phyloP scores from a whole-genome alignment of 2,797 vertebrate genomes.

The Acipenser ruthenus region DNA sequence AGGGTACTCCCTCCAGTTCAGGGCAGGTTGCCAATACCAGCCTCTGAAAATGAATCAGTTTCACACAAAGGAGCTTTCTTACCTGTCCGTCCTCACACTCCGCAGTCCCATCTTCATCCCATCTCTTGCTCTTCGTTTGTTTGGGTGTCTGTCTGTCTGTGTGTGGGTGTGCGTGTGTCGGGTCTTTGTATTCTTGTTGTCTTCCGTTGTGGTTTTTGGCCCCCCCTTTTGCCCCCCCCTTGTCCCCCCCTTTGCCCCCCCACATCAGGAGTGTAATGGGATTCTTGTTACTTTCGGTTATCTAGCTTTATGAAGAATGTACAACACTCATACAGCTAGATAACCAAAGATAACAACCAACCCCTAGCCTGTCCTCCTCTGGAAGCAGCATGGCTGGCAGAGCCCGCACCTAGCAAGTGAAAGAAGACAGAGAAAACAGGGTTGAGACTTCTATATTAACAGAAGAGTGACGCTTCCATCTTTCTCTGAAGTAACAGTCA shows the following conservation, averaged over 20 bases:
- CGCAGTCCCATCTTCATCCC: too few species aligned
- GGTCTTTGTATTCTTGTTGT: too few species aligned
- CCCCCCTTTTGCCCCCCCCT: background rate
- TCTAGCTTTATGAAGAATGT: constrained; percentile 87
- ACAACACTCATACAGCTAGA: constrained; percentile 74
- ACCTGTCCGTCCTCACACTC: too few species aligned
- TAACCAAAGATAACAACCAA: constrained; percentile 80
- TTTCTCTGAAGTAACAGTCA: too few species aligned
- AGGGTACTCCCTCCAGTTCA: too few species aligned
- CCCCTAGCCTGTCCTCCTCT: constrained; percentile 61
- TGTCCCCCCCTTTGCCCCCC: background rate
- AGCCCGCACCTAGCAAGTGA: constrained; percentile 18
- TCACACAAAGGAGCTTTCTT: too few species aligned
- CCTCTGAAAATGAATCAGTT: too few species aligned
- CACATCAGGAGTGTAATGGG: constrained; percentile 73
- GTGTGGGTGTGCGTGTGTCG: background rate
- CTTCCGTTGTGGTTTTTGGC: too few species aligned
- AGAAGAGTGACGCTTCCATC: too few species aligned
- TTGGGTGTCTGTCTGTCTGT: background rate
- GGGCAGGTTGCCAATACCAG: too few species aligned
- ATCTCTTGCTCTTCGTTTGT: background rate
- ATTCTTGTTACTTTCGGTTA: constrained; percentile 92
- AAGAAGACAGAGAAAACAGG: too few species aligned
- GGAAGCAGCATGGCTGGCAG: constrained; percentile 17
- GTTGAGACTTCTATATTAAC: too few species aligned